Percentiles rank a stretch among this genome's conserved stretches.
phyloP scores from a whole-genome alignment of 2,888 invertebrate genomes.

The Saturnia pavonia region DNA sequence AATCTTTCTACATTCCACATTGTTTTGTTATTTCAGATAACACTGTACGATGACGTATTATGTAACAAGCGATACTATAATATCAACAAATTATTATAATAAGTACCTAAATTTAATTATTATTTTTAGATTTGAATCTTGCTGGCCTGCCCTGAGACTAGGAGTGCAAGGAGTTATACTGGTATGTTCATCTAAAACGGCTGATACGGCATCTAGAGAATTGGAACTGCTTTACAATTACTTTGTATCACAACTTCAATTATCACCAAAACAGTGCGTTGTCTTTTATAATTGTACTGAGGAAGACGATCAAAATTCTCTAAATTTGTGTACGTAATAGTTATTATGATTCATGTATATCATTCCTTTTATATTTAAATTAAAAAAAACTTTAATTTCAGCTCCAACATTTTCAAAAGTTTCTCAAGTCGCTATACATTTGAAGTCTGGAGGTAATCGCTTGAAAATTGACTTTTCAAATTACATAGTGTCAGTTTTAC shows the following conservation, averaged over 20 bases:
- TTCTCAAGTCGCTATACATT: constrained; percentile 81
- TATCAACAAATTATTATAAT: neutral
- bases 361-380: constrained; percentile 20
- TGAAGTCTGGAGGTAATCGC: constrained; percentile 81
- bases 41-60: neutral
- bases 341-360: neutral
- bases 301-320: constrained; percentile 68
- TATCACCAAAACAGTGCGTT: constrained; percentile 85
- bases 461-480: constrained; percentile 82
- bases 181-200: constrained; percentile 81
- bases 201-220: constrained; percentile 77
- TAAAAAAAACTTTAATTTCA: constrained; percentile 51
- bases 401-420: constrained; percentile 83
- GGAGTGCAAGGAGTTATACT: constrained; percentile 87
- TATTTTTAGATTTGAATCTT: constrained; percentile 84
- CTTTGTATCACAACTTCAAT: constrained; percentile 85
- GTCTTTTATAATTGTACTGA: constrained; percentile 81
- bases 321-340: constrained; percentile 76
- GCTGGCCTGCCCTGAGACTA: constrained; percentile 88
- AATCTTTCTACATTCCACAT: neutral
- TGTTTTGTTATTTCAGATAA: neutral
- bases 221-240: constrained; percentile 85
- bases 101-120: neutral
- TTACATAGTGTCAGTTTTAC: constrained; percentile 68
- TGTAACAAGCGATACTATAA: neutral